Evolutionary conservation across 1,140 invertebrate species (phyloP).

Genomic region (Metopolophium dirhodum): DNA sequence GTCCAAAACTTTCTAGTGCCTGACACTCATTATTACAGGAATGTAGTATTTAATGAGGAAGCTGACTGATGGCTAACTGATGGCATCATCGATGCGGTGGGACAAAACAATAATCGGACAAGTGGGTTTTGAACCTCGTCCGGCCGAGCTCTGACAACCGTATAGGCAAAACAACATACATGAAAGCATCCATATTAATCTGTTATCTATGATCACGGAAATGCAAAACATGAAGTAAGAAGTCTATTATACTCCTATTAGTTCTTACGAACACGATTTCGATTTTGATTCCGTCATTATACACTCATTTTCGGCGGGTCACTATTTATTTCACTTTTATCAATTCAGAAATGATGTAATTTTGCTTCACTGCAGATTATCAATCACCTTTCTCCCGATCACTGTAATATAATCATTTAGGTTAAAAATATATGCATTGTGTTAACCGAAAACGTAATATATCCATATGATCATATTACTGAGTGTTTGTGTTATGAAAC

Average conservation of each 20-base stretch:
- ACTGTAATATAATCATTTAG: neutral
- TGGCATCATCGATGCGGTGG: neutral
- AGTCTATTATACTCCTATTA: neutral
- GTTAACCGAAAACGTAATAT: neutral
- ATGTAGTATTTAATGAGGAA: no score
- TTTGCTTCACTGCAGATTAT: neutral
- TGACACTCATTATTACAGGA: no score
- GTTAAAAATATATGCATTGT: neutral
- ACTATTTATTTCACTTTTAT: neutral
- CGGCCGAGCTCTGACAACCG: neutral
- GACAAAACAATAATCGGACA: neutral
- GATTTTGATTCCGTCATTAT: neutral
- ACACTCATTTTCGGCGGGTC: neutral
- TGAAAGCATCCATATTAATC: neutral
- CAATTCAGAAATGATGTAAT: neutral
- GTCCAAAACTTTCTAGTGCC: no score
- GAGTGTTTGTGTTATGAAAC: neutral
- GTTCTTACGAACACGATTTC: neutral
- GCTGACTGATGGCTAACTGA: no score
- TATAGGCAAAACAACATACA: neutral
- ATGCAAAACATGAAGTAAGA: neutral
- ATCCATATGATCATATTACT: neutral
- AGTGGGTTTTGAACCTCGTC: neutral
- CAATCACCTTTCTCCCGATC: neutral
- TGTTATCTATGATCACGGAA: neutral